Base-by-base conservation (phyloP, 2,888 invertebrate genomes). In the Drosophila paracracens region DNA sequence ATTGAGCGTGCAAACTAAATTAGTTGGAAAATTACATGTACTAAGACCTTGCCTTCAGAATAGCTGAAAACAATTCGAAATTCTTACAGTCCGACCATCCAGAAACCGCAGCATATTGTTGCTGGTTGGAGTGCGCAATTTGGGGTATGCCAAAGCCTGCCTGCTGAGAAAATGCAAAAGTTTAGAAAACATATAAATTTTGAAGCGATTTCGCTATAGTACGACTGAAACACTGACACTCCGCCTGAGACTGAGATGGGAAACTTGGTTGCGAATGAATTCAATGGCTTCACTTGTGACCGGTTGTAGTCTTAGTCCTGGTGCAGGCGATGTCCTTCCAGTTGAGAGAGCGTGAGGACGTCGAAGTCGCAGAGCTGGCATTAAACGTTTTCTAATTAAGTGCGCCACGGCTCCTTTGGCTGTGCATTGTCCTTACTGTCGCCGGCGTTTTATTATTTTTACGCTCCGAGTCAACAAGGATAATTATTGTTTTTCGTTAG, bases 331-430 rank as follows among this genome's bases (percentile, higher is more conserved):
- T 81, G 72, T 67, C 62, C 84, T 80, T 80, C 56, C 80, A 73
- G 57, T 83, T 71, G 72, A 76, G 48, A 67, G 74, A 62, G 62
- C 50, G 53, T 52, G 48, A 56, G 51, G 65, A 56, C 66, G 53
- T 54, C 74, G 65, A 70, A 67, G 73, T 71, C 70, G 73, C 66
- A 68, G 63, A 71, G 63, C 52, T 70, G 73, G 86, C 84, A 83
- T 88, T 88, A 86, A 88, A 88, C 88, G 87, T 82, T 88, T 88
- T 88, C 88, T 88, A 88, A 88, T 88, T 88, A 88, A 88, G 82
- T 83, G 74, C 83, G 76, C 75, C 76, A 71, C 63, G 70, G 61
- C 69, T 69, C 38, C 60, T 58, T 50, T 70, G 13, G 27, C 48
- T 43, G 31, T 43, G 43, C 48, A 72, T 77, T 72, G 79, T 74